Base-by-base conservation (phyloP, 2,113 vertebrate genomes). In the Apteryx owenii region DNA sequence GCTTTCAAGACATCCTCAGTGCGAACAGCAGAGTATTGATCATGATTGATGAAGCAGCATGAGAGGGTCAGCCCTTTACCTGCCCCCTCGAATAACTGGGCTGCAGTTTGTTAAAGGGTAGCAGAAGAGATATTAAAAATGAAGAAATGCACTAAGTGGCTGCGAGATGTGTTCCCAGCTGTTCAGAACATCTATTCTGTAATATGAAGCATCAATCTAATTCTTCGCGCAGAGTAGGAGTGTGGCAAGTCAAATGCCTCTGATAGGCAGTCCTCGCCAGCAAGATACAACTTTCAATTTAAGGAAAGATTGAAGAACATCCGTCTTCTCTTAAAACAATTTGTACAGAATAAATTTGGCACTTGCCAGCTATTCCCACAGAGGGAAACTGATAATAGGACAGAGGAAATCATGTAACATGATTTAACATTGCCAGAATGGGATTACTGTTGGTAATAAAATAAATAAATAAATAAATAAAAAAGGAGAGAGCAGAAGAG, bases 311-410 rank as follows among this genome's bases (percentile, higher is more conserved):
- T 97, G 98, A 96, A 97, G 97, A 98, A 98, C 97, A 98, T 98
- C 97, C 97, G 91, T 91, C 97, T 97, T 97, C 89, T 93, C 93
- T 97, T 97, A 96, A 98, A 98, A 98, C 97, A 98, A 98, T 98
- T 98, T 98, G 94, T 76, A 28, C 92, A 91, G 96, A 98, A 98
- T 98, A 98, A 96, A 98, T 98, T 93, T 97, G 90, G 87, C 82
- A 90, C 81, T 97, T 95, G 83, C 95, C 91, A 96, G 93, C 88
- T 65, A 46, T 97, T 97, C 95, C 95, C 95, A 69, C 46, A 54
- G 94, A 97, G 94, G 86, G 79, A 96, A 93, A 94, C 88, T 94
- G 88, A 89, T 95, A 86, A 93, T 85, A 68, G 77, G 92, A 97
- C 93, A 86, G 84, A 88, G 62, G 92, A 91, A 95, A 95, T 96